Base-by-base conservation (phyloP, 2,888 invertebrate species). In the Trichacis sp. region DNA sequence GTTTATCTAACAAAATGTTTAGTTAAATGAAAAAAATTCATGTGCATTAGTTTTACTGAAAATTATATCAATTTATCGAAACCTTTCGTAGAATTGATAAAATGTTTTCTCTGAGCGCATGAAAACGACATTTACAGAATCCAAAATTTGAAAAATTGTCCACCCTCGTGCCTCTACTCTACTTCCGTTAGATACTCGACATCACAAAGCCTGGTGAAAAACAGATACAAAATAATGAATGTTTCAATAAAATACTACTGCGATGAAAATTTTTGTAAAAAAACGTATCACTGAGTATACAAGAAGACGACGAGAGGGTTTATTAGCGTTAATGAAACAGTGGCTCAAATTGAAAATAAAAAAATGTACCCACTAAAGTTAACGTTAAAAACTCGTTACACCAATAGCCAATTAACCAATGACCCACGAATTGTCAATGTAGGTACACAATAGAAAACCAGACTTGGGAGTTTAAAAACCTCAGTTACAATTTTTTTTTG, bases 361-460 rank as follows among this genome's bases (percentile, higher is more conserved):
- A 50, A 60, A 43, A 50, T 12, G 33, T 36, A 42, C 59, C 60
- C 43, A 67, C 6, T 3, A 40, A 40, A 74, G 68, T 74, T 74
- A 70, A 72, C 72, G 64, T 72, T 74, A 73, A 73, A 72, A 70
- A 75, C 72, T 69, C 72, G 65, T 70, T 72, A 71, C 68, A 78
- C 75, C 78, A 77, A 67, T 72, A 75, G 76, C 73, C 74, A 74
- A 71, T 72, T 69, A 70, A 76, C 71, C 72, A 64, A 75, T 73
- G 69, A 75, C 74, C 73, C 73, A 75, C 74, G 73, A 73, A 19
- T 15, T 43, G 9, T 19, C n/a, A 4, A 43, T 75, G 73, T 79
- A 79, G 75, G 63, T 78, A 80, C 76, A 78, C 69, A 69, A 72
- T 71, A 60, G n/a, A 72, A 40, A 67, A 71, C 65, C 45, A 70